These are phyloP conservation scores for Choloepus didactylus DNA, from an alignment of 2,797 vertebrate species.

Conservation along the genomic window DNA sequence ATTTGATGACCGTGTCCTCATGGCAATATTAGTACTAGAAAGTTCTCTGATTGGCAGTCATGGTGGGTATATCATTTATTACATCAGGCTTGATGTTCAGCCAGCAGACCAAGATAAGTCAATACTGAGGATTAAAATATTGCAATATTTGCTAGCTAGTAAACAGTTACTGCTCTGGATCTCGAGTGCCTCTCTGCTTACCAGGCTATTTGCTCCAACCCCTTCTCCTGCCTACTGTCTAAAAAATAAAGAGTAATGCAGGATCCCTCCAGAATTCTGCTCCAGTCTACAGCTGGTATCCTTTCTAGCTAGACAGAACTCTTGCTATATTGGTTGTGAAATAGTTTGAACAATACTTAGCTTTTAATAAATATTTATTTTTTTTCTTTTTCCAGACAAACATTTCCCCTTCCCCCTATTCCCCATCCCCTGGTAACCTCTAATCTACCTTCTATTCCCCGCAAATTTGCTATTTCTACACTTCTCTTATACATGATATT, in stretches of 20 bases:
- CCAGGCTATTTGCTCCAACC: fast-evolving
- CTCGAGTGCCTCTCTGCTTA: neutral
- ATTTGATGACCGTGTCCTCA: neutral
- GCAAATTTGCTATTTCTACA: no score
- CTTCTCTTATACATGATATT: no score
- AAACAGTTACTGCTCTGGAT: neutral
- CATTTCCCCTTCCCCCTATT: no score
- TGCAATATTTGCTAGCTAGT: neutral
- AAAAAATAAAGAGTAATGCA: neutral
- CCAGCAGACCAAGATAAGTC: neutral
- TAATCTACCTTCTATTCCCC: no score
- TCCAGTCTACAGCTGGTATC: neutral
- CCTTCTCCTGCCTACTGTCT: neutral
- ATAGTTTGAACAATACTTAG: neutral
- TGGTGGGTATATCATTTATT: neutral
- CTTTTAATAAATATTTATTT: conserved; percentile 33
- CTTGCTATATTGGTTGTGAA: neutral
- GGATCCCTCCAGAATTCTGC: neutral
- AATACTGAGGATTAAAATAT: neutral
- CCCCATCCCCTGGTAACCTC: no score
- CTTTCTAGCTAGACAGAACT: conserved; percentile 17
- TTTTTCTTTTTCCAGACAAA: no score
- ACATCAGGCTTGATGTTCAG: neutral
- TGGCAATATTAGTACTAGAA: neutral
- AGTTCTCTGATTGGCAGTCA: neutral